These are phyloP conservation scores for Psephotus haematonotus DNA, from an alignment of 2,113 vertebrate species.

Conservation along the genomic window DNA sequence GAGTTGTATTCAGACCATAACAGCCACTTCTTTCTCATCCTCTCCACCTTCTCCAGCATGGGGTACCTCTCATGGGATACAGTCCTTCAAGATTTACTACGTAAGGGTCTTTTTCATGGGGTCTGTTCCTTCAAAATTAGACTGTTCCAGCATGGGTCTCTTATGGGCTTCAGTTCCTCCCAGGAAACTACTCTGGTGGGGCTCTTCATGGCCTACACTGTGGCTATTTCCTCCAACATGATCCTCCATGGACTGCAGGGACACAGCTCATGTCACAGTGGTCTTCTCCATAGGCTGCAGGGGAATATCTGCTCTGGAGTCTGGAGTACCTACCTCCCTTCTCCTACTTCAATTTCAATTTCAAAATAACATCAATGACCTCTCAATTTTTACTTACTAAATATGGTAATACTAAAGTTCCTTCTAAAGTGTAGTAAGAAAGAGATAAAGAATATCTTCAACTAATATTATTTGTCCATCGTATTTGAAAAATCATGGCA, in stretches of 20 bases:
- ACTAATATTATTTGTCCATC: too few species aligned
- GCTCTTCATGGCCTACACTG: neutral
- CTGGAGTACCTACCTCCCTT: too few species aligned
- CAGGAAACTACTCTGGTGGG: neutral
- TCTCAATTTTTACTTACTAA: too few species aligned
- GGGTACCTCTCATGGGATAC: fast-evolving
- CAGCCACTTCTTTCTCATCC: fast-evolving
- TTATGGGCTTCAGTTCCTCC: neutral
- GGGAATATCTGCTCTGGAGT: too few species aligned
- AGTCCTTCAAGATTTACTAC: neutral
- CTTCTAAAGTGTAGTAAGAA: too few species aligned
- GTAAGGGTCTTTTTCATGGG: too few species aligned
- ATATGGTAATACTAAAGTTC: too few species aligned
- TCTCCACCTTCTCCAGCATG: neutral
- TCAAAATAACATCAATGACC: too few species aligned
- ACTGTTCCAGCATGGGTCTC: neutral
- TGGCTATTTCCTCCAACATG: neutral
- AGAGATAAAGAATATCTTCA: too few species aligned
- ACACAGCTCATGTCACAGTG: neutral
- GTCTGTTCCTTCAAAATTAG: neutral
- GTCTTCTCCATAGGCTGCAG: neutral
- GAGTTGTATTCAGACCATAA: neutral
- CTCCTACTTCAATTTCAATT: too few species aligned
- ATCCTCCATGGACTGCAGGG: neutral
- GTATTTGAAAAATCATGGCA: too few species aligned